phyloP scores from a whole-genome alignment of 2,888 invertebrate genomes.

The Euphydryas editha region DNA sequence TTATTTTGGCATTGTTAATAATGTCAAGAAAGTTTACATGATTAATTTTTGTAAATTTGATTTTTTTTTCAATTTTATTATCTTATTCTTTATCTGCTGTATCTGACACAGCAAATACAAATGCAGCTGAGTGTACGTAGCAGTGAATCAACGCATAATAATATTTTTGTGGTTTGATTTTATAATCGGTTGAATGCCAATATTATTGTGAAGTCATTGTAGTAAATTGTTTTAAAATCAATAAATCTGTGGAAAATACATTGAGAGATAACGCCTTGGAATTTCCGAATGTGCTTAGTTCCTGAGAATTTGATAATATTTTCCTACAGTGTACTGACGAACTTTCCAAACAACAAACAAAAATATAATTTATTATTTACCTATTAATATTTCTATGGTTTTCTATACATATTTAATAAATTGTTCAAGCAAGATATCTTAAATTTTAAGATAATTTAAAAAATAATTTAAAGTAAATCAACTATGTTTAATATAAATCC shows the following conservation, averaged over 20 bases:
- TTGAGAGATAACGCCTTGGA: not conserved
- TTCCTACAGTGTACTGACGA: not conserved
- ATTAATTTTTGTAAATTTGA: too few species aligned
- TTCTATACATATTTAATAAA: too few species aligned
- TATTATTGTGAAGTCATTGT: constrained; percentile 1
- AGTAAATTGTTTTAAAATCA: not conserved
- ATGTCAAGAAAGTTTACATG: too few species aligned
- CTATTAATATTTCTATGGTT: too few species aligned
- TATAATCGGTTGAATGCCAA: not conserved
- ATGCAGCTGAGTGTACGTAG: not conserved
- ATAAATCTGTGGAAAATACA: constrained; percentile 1
- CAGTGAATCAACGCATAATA: constrained; percentile 1
- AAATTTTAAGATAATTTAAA: too few species aligned
- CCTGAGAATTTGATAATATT: not conserved
- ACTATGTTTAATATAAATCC: not conserved
- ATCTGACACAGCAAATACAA: not conserved
- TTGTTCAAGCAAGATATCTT: too few species aligned
- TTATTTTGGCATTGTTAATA: too few species aligned
- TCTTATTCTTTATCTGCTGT: not conserved
- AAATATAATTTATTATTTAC: too few species aligned
- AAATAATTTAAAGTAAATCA: too few species aligned
- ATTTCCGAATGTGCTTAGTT: not conserved
- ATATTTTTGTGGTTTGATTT: constrained; percentile 1
- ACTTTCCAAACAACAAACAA: not conserved
- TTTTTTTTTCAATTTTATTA: too few species aligned